These are phyloP conservation scores for Brachionichthys hirsutus DNA, from an alignment of 2,113 vertebrate species.

Conservation along the genomic window DNA sequence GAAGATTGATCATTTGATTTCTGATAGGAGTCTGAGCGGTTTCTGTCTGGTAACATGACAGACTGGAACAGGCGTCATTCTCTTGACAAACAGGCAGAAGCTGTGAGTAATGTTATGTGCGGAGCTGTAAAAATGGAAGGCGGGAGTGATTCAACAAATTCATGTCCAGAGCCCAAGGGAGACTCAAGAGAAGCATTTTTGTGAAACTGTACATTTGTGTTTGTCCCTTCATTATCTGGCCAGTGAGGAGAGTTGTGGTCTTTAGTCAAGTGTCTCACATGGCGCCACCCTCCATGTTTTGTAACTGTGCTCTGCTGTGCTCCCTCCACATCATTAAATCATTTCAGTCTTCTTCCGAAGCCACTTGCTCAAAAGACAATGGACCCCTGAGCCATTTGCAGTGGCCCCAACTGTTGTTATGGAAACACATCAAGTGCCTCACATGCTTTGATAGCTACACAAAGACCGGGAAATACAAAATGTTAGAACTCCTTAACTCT, in stretches of 20 bases:
- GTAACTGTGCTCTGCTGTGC: conserved; percentile 17
- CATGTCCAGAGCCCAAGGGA: background rate
- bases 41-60: conserved; percentile 12
- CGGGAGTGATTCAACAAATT: background rate
- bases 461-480: conserved; percentile 14
- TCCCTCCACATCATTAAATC: conserved; percentile 60
- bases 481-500: background rate
- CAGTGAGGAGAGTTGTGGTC: background rate
- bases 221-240: too few relatives aligned
- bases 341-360: conserved; percentile 40
- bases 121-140: conserved; percentile 14
- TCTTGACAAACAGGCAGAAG: conserved; percentile 21
- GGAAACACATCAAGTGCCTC: conserved; percentile 63
- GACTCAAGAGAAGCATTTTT: background rate
- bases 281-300: conserved; percentile 40
- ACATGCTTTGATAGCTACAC: conserved; percentile 36
- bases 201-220: background rate
- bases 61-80: conserved; percentile 21
- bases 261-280: conserved; percentile 17
- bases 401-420: conserved; percentile 63
- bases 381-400: conserved; percentile 23
- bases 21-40: background rate
- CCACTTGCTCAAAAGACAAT: conserved; percentile 58
- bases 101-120: conserved; percentile 37
- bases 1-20: conserved; percentile 10